Conservation (phyloP, 1,140 invertebrate genomes). For the Neelides sp. region DNA sequence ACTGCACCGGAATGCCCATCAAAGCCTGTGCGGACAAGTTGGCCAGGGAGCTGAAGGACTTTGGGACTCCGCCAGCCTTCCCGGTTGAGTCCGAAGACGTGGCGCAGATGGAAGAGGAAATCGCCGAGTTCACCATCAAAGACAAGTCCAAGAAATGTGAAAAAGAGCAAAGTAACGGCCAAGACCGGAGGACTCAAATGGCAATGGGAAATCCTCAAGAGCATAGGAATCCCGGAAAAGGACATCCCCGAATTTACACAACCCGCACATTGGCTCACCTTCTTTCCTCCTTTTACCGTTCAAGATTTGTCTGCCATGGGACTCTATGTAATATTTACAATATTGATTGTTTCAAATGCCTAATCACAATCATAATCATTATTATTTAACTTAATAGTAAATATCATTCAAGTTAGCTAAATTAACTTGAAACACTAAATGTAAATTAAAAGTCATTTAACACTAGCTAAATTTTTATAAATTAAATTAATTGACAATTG, state of each 20-base stretch:
- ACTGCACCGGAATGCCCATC: constrained; percentile 95
- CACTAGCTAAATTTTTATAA: constrained; percentile 5
- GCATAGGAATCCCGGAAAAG: constrained; percentile 72
- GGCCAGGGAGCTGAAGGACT: constrained; percentile 80
- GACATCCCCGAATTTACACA: constrained; percentile 91
- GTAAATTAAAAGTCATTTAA: constrained; percentile 17
- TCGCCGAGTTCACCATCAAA: constrained; percentile 35
- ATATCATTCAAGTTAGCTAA: neutral
- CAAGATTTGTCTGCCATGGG: constrained; percentile 79
- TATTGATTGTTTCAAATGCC: constrained; percentile 9
- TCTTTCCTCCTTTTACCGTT: constrained; percentile 85
- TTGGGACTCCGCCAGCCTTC: constrained; percentile 86
- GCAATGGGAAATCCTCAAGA: constrained; percentile 99
- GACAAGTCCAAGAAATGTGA: constrained; percentile 44
- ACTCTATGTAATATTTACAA: constrained; percentile 55
- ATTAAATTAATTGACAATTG: neutral
- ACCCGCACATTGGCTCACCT: constrained; percentile 80
- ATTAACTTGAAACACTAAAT: neutral
- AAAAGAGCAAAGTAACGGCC: constrained; percentile 95
- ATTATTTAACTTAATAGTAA: neutral
- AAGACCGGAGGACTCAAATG: constrained; percentile 81
- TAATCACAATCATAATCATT: neutral
- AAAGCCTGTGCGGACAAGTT: constrained; percentile 97
- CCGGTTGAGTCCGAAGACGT: too few relatives aligned
- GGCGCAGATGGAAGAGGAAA: constrained; percentile 42